Evolutionary conservation across 2,113 vertebrate genomes (phyloP), one percentile per base, ranked within the genome.

Genomic region (Elgaria multicarinata): DNA sequence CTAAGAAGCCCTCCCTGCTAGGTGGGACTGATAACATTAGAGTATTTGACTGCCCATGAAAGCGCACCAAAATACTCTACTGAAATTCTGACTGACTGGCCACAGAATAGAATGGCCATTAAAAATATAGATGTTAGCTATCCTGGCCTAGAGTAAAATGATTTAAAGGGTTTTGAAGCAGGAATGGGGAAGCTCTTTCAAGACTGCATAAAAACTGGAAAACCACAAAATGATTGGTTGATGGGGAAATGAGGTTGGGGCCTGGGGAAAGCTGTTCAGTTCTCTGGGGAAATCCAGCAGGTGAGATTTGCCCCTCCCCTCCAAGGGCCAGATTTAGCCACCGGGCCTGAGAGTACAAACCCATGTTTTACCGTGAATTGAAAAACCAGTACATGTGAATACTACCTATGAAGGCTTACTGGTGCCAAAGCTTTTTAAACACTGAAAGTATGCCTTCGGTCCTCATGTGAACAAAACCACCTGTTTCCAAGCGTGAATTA

Each of bases 401-500:
- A 16, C 71, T 86, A 8, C 76, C 36, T 4, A 53, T 72, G 46
- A 80, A 67, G 4, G n/a, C 14, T 87, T 42, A 55, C 36, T 46
- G 46, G 46, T 50, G 26, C 81, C 44, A 79, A 22, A 69, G 76
- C 76, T 69, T 20, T 67, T 80, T 79, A 80, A 88, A 81, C n/a
- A 75, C 58, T 62, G 58, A 13, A 58, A 39, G 39, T 46, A 66
- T 58, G 74, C 66, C 64, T 20, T 75, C 3, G 39, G 50, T 26
- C 36, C 36, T 82, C 82, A 82, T 82, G 80, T 50, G 79, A 83
- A 89, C 80, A 83, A 83, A 89, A 46, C 6, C 67, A 28, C 55
- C 55, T 67, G 88, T 93, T 87, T 87, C 69, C 91, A 82, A 94
- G 93, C 92, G 5, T 86, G 82, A 93, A 87, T 92, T 92, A 91